Evolutionary conservation across 2,888 invertebrate genomes (phyloP), one percentile per base, ranked within the genome.

Genomic region (Metellina segmentata): DNA sequence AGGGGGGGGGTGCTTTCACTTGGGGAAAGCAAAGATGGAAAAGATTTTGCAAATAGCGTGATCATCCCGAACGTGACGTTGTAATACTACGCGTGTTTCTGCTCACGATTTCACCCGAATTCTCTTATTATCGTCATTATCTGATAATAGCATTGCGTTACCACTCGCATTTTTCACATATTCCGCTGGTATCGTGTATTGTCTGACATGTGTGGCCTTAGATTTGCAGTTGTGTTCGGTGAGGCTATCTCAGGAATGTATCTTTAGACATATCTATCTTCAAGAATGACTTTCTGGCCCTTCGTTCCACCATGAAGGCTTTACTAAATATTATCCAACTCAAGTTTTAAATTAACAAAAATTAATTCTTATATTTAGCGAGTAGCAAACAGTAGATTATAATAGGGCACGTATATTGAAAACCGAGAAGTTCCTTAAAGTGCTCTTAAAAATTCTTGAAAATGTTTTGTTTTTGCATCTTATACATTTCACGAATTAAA

Each of bases 111-210:
- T 87, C 91, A 91, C 87, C 91, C 78, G 87, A 72, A 53, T 74
- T 81, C 81, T 90, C 85, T 90, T 89, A 86, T 81, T 78, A 86
- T 83, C 87, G 82, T 87, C 90, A 89, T 91, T 91, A 91, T 87
- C 87, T 87, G 91, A 91, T 91, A 87, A 91, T 91, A 82, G 87
- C 91, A 87, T 87, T 79, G 83, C 87, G 79, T 87, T 87, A 87
- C 91, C 86, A 91, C 87, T 87, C 74, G 83, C 83, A 87, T 91
- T 91, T 87, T 91, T 91, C 87, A 87, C 91, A 91, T 87, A 83
- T 82, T 91, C 82, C 83, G 78, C 61, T 72, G 49, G 72, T 77
- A 87, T 79, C 87, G 91, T 91, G 86, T 86, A 86, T 91, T 91
- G 78, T 86, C 82, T 91, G 90, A 82, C 90, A 90, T 85, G 85